Conservation (phyloP, 2,797 vertebrate species). For the Neosilurus mollespiculum region DNA sequence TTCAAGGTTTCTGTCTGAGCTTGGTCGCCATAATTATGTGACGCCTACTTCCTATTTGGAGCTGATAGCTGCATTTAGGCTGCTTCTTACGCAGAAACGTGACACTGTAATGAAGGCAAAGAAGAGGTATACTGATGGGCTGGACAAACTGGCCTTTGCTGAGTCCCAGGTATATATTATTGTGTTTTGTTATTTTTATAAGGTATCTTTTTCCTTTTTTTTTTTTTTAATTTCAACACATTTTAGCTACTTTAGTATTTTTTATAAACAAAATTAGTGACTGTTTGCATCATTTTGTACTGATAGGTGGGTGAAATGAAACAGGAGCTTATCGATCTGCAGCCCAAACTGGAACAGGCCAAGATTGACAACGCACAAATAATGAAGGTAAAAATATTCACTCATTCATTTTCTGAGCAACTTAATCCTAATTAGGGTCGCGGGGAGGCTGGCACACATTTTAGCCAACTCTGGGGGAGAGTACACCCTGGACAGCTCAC, state of each 20-base stretch:
- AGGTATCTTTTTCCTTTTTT: not conserved
- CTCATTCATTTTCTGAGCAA: no score
- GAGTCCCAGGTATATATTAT: slow-evolving; percentile 84
- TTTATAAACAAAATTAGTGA: not conserved
- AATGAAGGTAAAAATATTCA: slow-evolving; percentile 84
- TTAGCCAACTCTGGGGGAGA: no score
- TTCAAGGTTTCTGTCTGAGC: slow-evolving; percentile 81
- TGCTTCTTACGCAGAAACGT: slow-evolving; percentile 85
- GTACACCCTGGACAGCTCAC: no score
- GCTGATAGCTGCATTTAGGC: slow-evolving; percentile 88
- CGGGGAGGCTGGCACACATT: no score
- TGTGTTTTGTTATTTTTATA: not conserved
- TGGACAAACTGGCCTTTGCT: slow-evolving; percentile 93
- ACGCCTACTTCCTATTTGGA: slow-evolving; percentile 96
- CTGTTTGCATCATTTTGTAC: slow-evolving; percentile 8
- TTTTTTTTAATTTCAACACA: not conserved
- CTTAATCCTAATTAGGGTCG: no score
- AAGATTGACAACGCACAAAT: slow-evolving; percentile 90
- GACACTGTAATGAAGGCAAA: slow-evolving; percentile 89
- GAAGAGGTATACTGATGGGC: slow-evolving; percentile 86
- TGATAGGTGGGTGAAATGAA: slow-evolving; percentile 92
- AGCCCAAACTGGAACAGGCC: slow-evolving; percentile 89
- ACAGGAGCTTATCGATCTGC: slow-evolving; percentile 83
- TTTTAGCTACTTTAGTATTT: not conserved
- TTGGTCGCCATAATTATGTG: slow-evolving; percentile 92